Conservation (phyloP, 2,888 invertebrate species). For the Drosophila hawaiiensis region DNA sequence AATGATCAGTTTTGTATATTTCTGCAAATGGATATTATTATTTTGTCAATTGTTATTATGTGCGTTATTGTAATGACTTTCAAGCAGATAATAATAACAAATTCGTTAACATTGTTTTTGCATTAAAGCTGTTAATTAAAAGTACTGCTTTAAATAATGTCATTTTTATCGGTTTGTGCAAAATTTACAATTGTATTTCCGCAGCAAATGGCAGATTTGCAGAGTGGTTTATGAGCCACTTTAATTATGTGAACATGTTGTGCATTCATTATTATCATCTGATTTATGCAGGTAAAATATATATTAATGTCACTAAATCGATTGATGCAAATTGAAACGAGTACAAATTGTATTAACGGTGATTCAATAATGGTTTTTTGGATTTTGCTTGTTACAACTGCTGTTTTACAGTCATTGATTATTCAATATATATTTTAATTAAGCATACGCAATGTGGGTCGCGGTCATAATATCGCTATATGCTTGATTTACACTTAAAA, state of each 20-base stretch:
- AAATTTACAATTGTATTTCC: not conserved
- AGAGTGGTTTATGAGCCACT: not conserved
- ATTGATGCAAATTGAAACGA: slow-evolving; percentile 11
- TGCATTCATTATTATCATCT: slow-evolving; percentile 6
- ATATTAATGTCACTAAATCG: slow-evolving; percentile 6
- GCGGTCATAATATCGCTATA: slow-evolving; percentile 69
- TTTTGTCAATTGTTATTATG: not conserved
- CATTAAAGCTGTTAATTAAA: not conserved
- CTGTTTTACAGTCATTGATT: slow-evolving; percentile 29
- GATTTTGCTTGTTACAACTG: not conserved
- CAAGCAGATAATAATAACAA: not conserved
- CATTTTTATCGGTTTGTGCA: not conserved
- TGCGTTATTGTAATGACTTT: not conserved
- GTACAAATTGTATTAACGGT: slow-evolving; percentile 49
- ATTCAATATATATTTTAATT: slow-evolving; percentile 69
- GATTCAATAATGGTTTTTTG: slow-evolving; percentile 52
- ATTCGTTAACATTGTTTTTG: not conserved
- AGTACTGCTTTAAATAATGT: not conserved
- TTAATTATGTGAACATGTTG: slow-evolving; percentile 21
- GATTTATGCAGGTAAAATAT: slow-evolving; percentile 2
- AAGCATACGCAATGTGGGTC: slow-evolving; percentile 63
- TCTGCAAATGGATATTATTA: not conserved
- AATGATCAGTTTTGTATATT: not conserved
- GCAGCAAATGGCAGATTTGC: slow-evolving; percentile 6
- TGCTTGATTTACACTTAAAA: slow-evolving; percentile 67